These are phyloP conservation scores for Nothura maculosa DNA, from an alignment of 2,797 vertebrate genomes.

Conservation along the genomic window DNA sequence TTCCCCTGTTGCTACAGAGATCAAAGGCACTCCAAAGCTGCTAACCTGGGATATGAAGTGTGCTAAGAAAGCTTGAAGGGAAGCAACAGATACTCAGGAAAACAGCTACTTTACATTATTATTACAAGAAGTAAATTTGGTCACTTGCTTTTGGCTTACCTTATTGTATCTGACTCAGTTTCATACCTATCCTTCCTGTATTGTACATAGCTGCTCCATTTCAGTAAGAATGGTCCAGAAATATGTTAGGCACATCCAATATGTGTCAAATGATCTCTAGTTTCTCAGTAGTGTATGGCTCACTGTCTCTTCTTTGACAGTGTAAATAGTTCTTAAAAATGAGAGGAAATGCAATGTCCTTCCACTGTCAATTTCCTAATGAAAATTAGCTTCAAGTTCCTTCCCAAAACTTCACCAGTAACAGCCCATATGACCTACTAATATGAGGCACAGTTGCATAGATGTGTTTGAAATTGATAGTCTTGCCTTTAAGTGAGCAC, in stretches of 20 bases:
- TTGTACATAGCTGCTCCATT: background rate
- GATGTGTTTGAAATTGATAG: background rate
- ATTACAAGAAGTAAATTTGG: background rate
- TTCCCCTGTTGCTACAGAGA: conserved; percentile 43
- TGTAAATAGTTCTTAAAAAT: background rate
- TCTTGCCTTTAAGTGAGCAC: background rate
- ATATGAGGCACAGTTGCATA: background rate
- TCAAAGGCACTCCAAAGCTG: conserved; percentile 57
- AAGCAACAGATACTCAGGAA: conserved; percentile 56
- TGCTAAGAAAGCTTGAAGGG: conserved; percentile 47
- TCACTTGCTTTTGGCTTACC: conserved; percentile 19
- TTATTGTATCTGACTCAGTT: background rate
- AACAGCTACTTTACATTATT: conserved; percentile 2
- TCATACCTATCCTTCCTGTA: background rate
- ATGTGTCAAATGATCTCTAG: background rate
- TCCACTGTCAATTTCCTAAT: background rate
- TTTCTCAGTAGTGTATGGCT: background rate
- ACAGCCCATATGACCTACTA: background rate
- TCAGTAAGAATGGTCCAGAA: background rate
- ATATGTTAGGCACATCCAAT: rapidly evolving
- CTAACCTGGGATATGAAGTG: conserved; percentile 48
- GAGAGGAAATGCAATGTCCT: background rate
- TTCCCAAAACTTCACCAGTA: background rate
- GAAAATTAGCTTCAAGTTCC: background rate
- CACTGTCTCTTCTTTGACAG: background rate